Percentiles rank a stretch among this genome's conserved stretches.
Conservation (phyloP, 2,797 vertebrate species). For the Hemitrygon akajei region DNA sequence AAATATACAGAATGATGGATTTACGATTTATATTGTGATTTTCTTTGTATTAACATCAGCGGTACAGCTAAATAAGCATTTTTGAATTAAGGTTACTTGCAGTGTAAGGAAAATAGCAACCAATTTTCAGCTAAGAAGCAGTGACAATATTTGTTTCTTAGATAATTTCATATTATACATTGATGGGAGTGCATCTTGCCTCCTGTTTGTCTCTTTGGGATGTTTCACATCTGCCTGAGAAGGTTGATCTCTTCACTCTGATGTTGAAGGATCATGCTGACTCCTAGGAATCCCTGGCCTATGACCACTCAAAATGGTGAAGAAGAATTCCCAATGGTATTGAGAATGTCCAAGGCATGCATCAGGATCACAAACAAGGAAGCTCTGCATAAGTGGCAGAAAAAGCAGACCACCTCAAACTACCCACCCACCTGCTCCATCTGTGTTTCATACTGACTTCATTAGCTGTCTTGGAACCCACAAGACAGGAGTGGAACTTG, state of each 20-base stretch:
- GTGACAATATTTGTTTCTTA: not conserved
- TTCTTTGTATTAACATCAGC: not conserved
- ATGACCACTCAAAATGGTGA: no score
- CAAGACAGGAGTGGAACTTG: no score
- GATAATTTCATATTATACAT: no score
- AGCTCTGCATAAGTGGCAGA: no score
- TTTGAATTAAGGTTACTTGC: not conserved
- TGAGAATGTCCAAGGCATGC: no score
- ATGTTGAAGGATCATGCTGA: not conserved
- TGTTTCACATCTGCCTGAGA: not conserved
- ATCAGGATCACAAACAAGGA: no score
- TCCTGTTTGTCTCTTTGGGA: not conserved
- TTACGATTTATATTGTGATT: not conserved
- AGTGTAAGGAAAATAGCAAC: not conserved
- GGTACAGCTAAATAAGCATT: not conserved
- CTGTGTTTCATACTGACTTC: no score
- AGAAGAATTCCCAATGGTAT: no score
- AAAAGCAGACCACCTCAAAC: no score
- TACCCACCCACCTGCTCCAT: no score
- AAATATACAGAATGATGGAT: not conserved
- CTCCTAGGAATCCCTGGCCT: no score
- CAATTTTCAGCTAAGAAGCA: not conserved
- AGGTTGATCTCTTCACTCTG: not conserved
- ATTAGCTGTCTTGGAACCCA: no score
- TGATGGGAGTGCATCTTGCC: not conserved